These are phyloP conservation scores for Botia kubotai DNA, from an alignment of 2,797 vertebrate species.

Conservation along the genomic window DNA sequence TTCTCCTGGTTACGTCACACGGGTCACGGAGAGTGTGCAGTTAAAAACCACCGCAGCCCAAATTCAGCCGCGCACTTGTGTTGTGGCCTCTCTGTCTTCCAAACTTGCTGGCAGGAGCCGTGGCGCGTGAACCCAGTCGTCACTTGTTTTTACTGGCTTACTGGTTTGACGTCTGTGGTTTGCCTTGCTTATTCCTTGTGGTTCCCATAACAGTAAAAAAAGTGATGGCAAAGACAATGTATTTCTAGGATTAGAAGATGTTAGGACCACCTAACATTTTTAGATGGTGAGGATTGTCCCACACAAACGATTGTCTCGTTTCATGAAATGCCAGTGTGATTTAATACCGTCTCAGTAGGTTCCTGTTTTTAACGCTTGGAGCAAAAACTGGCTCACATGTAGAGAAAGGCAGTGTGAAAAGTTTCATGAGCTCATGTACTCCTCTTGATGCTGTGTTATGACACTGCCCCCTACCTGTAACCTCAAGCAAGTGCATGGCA, in stretches of 20 bases:
- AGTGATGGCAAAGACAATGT: conserved; percentile 16
- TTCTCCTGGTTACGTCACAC: conserved; percentile 11
- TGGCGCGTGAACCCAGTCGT: conserved; percentile 4
- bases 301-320: background rate
- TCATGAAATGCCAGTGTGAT: conserved; percentile 41
- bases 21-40: conserved; percentile 57
- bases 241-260: conserved; percentile 32
- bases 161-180: conserved; percentile 20
- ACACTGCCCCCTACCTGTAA: conserved; percentile 54
- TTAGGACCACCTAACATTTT: background rate
- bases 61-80: conserved; percentile 37
- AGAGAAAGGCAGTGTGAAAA: conserved; percentile 3
- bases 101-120: conserved; percentile 30
- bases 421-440: conserved; percentile 12
- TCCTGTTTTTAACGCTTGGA: conserved; percentile 34
- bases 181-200: conserved; percentile 20
- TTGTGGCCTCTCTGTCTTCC: conserved; percentile 22
- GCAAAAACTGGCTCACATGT: conserved; percentile 26
- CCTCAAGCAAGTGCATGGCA: background rate
- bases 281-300: conserved; percentile 17
- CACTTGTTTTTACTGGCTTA: conserved; percentile 45
- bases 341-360: conserved; percentile 30
- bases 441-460: conserved; percentile 13
- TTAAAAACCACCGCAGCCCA: conserved; percentile 44
- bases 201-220: conserved; percentile 21